A percentile compares a stretch with the other conserved stretches of the same genome.
These are phyloP conservation scores for Tenualosa ilisha DNA, from an alignment of 2,797 vertebrate genomes.

Conservation along the genomic window DNA sequence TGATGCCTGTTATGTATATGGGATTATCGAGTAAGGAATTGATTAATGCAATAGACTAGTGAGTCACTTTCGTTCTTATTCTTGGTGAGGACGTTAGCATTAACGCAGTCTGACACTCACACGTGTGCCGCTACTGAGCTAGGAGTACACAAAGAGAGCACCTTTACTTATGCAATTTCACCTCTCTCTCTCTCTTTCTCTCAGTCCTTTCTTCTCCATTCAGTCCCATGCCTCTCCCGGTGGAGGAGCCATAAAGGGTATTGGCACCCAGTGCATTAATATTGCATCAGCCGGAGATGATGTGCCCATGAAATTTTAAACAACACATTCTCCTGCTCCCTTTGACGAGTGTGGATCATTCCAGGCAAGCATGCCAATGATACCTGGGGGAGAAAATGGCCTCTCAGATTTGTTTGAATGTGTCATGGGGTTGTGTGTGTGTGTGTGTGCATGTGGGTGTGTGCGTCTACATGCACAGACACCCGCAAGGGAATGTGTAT, in stretches of 20 bases:
- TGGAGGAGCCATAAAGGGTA: slow-evolving; percentile 44
- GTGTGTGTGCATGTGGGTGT: not conserved
- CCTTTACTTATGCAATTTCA: not conserved
- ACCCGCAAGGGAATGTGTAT: slow-evolving; percentile 1
- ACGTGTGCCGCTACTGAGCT: not conserved
- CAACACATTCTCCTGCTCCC: slow-evolving; percentile 59
- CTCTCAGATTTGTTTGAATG: slow-evolving; percentile 19
- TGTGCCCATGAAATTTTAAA: slow-evolving; percentile 76
- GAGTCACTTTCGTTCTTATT: not conserved
- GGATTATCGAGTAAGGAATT: not conserved
- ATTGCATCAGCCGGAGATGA: slow-evolving; percentile 71
- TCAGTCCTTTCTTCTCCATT: slow-evolving; percentile 3
- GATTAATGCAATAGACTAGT: not conserved
- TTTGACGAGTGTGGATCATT: slow-evolving; percentile 45
- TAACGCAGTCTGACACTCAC: not conserved
- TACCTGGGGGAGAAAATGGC: slow-evolving; percentile 17
- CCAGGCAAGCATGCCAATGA: slow-evolving; percentile 4
- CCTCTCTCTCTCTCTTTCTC: slow-evolving; percentile 5
- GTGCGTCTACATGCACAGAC: not conserved
- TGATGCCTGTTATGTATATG: not conserved
- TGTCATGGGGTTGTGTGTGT: not conserved
- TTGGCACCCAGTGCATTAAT: slow-evolving; percentile 66
- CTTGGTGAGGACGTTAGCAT: not conserved
- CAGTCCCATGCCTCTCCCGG: not conserved
- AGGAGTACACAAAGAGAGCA: not conserved